Base-by-base conservation (phyloP, 2,888 invertebrate species). In the Eristalis intricaria region DNA sequence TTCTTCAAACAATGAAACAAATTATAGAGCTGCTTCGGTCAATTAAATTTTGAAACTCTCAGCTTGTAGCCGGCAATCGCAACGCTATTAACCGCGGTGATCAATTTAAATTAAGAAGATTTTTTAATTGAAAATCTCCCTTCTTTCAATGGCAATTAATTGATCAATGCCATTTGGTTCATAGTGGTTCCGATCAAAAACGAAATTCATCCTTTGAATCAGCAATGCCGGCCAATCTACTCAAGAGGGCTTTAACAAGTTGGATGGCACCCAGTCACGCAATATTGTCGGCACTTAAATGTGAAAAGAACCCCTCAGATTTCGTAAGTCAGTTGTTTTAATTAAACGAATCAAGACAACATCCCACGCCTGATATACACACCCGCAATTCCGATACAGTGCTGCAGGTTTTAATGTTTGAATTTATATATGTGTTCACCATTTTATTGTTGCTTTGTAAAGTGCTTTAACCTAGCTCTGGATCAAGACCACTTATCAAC, bases 71-170 rank as follows among this genome's bases (percentile, higher is more conserved):
- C 88, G 88, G 84, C 88, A 84, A 84, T 84, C 80, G 88, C 84
- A 88, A 88, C 73, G 80, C 68, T 88, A 88, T 88, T 84, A 88
- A 84, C 73, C 69, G 70, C 77, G 76, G 88, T 76, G 88, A 88
- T 88, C 88, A 88, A 88, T 88, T 88, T 88, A 84, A 88, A 88
- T 88, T 88, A 88, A 88, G 88, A 84, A 84, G 80, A 84, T 87
- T 87, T 88, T 84, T 88, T 88, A 84, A 88, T 84, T 88, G 76
- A 84, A 88, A 88, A 88, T 84, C 84, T 81, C 84, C 88, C 88
- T 84, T 84, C 80, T 73, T 75, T 84, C 84, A 84, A 88, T 80
- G 50, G 84, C 87, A 88, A 88, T 88, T 88, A 88, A 88, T 88
- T 88, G 88, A 84, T 84, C 88, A 88, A 88, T 88, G 84, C 84